phyloP scores from a whole-genome alignment of 2,797 vertebrate genomes.

The Coracias cyanogaster region DNA sequence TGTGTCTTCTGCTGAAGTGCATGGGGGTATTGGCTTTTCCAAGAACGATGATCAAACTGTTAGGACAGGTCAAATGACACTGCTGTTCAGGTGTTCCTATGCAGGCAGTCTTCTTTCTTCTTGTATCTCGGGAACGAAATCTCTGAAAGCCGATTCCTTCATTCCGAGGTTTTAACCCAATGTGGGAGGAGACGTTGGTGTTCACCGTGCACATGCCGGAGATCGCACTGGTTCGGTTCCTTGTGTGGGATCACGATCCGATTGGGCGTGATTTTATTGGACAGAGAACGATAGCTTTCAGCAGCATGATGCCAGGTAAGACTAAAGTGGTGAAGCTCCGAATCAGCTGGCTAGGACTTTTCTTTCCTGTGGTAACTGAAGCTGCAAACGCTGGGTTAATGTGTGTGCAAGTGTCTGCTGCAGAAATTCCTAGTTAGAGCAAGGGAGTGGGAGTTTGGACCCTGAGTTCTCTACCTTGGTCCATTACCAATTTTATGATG shows the following conservation, averaged over 20 bases:
- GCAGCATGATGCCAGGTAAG: conserved; percentile 95
- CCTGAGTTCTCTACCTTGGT: neutral
- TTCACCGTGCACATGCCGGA: conserved; percentile 95
- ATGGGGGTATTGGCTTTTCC: neutral
- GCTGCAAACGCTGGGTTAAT: neutral
- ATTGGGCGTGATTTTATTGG: conserved; percentile 98
- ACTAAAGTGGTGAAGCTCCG: too few relatives aligned
- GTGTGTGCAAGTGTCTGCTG: neutral
- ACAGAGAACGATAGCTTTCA: conserved; percentile 94
- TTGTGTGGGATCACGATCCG: conserved; percentile 98
- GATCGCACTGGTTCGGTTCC: conserved; percentile 91
- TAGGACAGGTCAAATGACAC: neutral
- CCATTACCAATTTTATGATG: neutral
- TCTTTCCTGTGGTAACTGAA: neutral
- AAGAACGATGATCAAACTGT: neutral
- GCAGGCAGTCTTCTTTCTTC: neutral
- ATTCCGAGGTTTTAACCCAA: conserved; percentile 92
- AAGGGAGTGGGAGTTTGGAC: neutral
- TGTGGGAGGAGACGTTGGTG: conserved; percentile 98
- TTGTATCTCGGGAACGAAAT: neutral
- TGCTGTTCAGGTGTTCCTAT: neutral
- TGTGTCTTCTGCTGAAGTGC: neutral
- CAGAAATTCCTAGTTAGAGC: neutral
- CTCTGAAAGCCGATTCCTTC: neutral
- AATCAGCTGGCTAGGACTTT: neutral